Evolutionary conservation across 2,888 invertebrate genomes (phyloP), one percentile per base, ranked within the genome.

Genomic region (Macrosiphum euphorbiae): DNA sequence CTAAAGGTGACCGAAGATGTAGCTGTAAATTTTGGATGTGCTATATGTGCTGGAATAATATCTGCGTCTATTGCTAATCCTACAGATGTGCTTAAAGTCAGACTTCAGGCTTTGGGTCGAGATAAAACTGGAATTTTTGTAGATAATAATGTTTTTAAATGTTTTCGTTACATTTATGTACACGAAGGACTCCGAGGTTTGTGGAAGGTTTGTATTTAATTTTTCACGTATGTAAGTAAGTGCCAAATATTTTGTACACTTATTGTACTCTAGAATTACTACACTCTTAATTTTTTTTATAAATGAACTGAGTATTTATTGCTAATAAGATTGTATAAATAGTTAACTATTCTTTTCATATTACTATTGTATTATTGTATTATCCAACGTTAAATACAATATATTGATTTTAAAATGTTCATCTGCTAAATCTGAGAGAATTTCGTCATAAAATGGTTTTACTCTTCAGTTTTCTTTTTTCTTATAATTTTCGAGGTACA

Each of bases 41-140:
- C 98, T 52, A 97, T 98, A 91, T 96, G 97, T 95, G 98, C 98
- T 47, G 98, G 99, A 26, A 98, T 98, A n/a, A 96, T 98, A 67
- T 98, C 98, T 91, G 98, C 98, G 95, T 98, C 98, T n/a, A 98
- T 99, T 95, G 99, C 99, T 92, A 99, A 99, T 96, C 99, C 99
- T 28, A 99, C 99, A 0, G 99, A 99, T 96, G 99, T 99, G 88
- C 97, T 99, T 61, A 99, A 99, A 97, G 99, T 99, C 95, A 97
- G 99, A 94, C 98, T 99, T 98, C 99, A 99, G 97, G 97, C 98
- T 47, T 96, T 96, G 90, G 96, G 96, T 89, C 95, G 95, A 44
- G 41, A 88, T 44, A 88, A 88, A 88, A 44, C 61, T 10, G 67
- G 61, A 86, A 58, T 52, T 24, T 95, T 95, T 89, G 95, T 96